Evolutionary conservation across 2,113 vertebrate genomes (phyloP).

Genomic region (Myanophis thanlyinensis): DNA sequence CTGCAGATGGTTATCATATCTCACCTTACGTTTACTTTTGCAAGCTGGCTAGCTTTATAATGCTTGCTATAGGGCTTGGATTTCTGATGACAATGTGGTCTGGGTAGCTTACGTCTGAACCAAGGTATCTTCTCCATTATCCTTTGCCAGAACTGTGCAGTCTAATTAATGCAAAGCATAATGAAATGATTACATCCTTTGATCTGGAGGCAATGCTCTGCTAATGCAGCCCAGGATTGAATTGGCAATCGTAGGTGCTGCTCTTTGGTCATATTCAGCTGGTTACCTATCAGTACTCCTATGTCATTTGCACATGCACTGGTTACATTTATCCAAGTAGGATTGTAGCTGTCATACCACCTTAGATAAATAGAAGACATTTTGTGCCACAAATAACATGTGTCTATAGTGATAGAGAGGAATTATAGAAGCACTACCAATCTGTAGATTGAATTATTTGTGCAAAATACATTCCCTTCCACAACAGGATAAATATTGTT

Average conservation of each 20-base stretch:
- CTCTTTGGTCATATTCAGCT: background rate
- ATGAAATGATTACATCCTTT: background rate
- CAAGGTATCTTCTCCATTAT: background rate
- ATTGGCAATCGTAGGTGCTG: background rate
- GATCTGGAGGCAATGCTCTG: background rate
- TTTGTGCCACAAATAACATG: background rate
- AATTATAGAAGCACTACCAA: background rate
- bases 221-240: background rate
- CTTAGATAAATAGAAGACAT: background rate
- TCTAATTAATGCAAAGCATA: background rate
- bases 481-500: background rate
- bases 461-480: background rate
- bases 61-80: background rate
- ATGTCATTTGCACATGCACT: background rate
- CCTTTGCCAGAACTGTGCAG: background rate
- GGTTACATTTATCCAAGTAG: background rate
- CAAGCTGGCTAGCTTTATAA: background rate
- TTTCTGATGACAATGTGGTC: background rate
- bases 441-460: background rate
- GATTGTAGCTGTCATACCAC: background rate
- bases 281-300: background rate
- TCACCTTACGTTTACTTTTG: background rate
- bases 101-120: background rate
- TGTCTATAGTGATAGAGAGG: background rate
- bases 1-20: background rate